These are phyloP conservation scores for Dioctria rufipes DNA, from an alignment of 2,888 invertebrate species.

Conservation along the genomic window DNA sequence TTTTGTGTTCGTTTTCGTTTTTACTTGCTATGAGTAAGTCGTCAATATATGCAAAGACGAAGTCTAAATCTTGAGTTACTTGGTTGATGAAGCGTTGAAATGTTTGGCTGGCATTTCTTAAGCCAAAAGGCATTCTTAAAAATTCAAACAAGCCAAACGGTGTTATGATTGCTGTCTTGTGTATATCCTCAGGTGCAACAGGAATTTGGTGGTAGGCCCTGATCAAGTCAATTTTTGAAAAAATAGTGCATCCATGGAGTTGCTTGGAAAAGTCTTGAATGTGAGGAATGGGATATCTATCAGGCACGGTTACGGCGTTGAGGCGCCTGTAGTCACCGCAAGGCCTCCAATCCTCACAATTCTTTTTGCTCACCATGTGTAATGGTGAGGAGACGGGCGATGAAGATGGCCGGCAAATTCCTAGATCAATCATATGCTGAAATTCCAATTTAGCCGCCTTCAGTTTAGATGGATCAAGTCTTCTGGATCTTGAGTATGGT, in stretches of 20 bases:
- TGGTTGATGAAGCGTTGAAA: no score
- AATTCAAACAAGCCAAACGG: no score
- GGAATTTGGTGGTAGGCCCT: no score
- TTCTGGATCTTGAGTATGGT: constrained; percentile 53
- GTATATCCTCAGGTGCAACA: no score
- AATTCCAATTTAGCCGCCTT: constrained; percentile 43
- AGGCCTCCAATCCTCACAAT: no score
- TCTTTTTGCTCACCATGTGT: no score
- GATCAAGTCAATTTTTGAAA: neutral
- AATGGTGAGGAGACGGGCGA: no score
- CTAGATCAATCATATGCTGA: constrained; percentile 24
- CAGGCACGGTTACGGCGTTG: neutral
- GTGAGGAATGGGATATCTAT: neutral
- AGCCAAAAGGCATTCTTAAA: no score
- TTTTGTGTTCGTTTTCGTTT: constrained; percentile 1
- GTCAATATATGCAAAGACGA: neutral
- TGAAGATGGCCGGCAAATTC: neutral
- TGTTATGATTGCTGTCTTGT: no score
- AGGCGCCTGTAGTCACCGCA: neutral
- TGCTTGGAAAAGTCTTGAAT: neutral
- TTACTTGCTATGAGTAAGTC: no score
- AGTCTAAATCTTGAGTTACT: no score
- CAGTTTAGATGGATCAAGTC: constrained; percentile 28
- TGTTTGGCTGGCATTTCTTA: no score
- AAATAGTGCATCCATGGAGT: neutral